phyloP scores from a whole-genome alignment of 2,888 invertebrate species.

The Lathronympha strigana region DNA sequence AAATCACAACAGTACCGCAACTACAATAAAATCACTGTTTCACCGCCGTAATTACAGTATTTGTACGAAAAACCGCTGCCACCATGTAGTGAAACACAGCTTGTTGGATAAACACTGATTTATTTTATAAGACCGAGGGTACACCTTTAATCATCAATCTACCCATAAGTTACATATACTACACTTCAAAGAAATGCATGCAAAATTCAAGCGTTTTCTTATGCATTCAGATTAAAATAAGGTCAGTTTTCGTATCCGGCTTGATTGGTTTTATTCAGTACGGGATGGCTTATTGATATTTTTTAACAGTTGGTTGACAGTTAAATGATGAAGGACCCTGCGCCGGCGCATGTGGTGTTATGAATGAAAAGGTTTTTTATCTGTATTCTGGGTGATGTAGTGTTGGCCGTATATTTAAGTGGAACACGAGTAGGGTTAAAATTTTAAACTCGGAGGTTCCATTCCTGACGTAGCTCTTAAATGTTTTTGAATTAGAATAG shows the following conservation, averaged over 20 bases:
- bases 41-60: too few relatives aligned
- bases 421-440: neutral
- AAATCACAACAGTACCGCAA: too few relatives aligned
- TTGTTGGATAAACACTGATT: too few relatives aligned
- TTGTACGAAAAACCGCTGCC: too few relatives aligned
- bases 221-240: neutral
- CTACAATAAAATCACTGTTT: too few relatives aligned
- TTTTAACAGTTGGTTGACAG: constrained; percentile 40
- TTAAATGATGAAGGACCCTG: constrained; percentile 35
- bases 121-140: too few relatives aligned
- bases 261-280: neutral
- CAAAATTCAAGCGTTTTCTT: neutral
- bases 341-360: constrained; percentile 37
- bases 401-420: constrained; percentile 20
- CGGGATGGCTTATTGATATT: constrained; percentile 33
- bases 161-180: too few relatives aligned
- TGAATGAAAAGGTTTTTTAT: constrained; percentile 34
- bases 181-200: neutral
- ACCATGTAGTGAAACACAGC: too few relatives aligned
- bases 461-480: too few relatives aligned
- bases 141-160: too few relatives aligned
- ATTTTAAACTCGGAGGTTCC: neutral
- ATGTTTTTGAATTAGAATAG: too few relatives aligned
- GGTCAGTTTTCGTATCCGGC: neutral
- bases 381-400: constrained; percentile 7